Conservation (phyloP, 2,888 invertebrate genomes). For the Chloroclystis v-ata region DNA sequence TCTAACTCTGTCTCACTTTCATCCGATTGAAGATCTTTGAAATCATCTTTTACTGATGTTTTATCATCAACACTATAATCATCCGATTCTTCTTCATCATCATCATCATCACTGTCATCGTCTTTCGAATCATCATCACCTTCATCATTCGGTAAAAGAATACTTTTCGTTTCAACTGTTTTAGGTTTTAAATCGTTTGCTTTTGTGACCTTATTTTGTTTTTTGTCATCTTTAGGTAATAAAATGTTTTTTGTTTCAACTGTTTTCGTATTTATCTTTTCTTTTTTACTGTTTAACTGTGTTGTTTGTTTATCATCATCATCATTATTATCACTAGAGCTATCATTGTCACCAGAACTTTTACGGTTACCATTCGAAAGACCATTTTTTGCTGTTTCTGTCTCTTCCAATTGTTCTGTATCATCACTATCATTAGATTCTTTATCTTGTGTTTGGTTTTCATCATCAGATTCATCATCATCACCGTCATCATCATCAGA, state of each 20-base stretch:
- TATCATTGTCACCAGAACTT: no score
- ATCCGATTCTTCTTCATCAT: conserved; percentile 23
- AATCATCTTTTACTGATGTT: conserved; percentile 34
- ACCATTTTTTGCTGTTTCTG: background rate
- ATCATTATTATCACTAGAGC: conserved; percentile 3
- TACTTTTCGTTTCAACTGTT: conserved; percentile 2
- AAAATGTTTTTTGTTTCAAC: conserved; percentile 1
- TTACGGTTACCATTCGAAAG: conserved; percentile 1
- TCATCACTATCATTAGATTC: conserved; percentile 24
- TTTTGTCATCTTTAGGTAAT: background rate
- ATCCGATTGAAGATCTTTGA: conserved; percentile 73
- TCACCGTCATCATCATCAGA: conserved; percentile 45
- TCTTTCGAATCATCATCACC: conserved; percentile 7
- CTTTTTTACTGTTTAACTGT: no score
- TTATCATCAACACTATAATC: conserved; percentile 15
- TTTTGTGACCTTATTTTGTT: background rate
- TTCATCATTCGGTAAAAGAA: conserved; percentile 7
- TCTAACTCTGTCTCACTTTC: conserved; percentile 46
- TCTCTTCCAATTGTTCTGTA: background rate
- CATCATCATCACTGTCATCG: conserved; percentile 16
- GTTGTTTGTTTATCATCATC: background rate
- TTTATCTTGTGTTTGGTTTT: conserved; percentile 1
- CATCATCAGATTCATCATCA: conserved; percentile 13
- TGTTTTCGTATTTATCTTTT: no score
- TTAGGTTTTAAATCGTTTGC: background rate